phyloP scores from a whole-genome alignment of 2,113 vertebrate species.

The Emydocephalus ijimae region DNA sequence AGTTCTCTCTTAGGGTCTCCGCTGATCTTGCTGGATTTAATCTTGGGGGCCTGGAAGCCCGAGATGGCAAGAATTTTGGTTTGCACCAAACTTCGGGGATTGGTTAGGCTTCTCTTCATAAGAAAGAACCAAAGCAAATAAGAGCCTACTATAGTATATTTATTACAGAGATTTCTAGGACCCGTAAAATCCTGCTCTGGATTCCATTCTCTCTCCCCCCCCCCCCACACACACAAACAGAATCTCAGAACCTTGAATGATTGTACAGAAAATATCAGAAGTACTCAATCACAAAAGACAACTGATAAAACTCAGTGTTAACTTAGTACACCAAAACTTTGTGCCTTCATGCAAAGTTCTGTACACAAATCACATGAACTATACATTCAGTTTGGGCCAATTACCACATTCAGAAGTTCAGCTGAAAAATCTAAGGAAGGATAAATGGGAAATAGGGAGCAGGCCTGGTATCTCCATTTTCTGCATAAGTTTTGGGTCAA shows the following conservation, averaged over 20 bases:
- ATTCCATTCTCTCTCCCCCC: slow-evolving; percentile 52
- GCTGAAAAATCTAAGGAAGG: slow-evolving; percentile 64
- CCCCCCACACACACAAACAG: slow-evolving; percentile 27
- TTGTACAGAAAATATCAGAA: slow-evolving; percentile 75
- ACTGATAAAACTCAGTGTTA: slow-evolving; percentile 97
- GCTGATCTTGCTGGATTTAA: neutral
- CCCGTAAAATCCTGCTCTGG: slow-evolving; percentile 85
- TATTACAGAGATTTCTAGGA: slow-evolving; percentile 87
- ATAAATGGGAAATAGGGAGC: slow-evolving; percentile 45
- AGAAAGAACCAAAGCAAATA: slow-evolving; percentile 30
- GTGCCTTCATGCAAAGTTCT: slow-evolving; percentile 82
- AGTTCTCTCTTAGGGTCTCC: neutral
- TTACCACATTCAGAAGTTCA: slow-evolving; percentile 70
- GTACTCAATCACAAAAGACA: slow-evolving; percentile 70
- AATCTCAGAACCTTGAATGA: slow-evolving; percentile 72
- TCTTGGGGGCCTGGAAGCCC: neutral
- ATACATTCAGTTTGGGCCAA: slow-evolving; percentile 80
- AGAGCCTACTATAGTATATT: slow-evolving; percentile 77
- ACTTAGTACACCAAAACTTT: slow-evolving; percentile 75
- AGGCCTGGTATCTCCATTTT: neutral
- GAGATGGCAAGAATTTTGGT: neutral
- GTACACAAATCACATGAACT: slow-evolving; percentile 76
- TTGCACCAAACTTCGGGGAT: neutral
- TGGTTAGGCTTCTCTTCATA: slow-evolving; percentile 1
- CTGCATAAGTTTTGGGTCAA: slow-evolving; percentile 31